Evolutionary conservation across 1,140 invertebrate genomes (phyloP).

Genomic region (Bicyclus anynana): DNA sequence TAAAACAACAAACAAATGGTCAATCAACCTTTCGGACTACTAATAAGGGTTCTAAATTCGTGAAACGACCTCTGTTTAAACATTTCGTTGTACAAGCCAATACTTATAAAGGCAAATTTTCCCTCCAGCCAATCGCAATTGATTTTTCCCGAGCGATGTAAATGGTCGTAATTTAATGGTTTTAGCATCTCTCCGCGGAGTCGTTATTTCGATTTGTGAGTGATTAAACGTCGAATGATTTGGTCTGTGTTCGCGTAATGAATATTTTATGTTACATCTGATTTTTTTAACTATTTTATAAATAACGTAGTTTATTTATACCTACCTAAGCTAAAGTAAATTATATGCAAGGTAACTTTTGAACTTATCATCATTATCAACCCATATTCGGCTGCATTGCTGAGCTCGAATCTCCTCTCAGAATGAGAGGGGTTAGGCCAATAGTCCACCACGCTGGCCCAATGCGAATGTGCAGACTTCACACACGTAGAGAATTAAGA

Average conservation of each 20-base stretch:
- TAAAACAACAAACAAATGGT: background rate
- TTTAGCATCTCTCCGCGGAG: background rate
- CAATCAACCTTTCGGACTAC: background rate
- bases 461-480: too few species aligned
- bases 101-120: constrained; percentile 1
- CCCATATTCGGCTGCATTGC: too few species aligned
- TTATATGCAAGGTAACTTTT: too few species aligned
- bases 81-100: background rate
- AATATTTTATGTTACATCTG: too few species aligned
- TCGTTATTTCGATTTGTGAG: constrained; percentile 1
- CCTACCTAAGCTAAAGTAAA: too few species aligned
- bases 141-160: background rate
- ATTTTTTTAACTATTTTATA: too few species aligned
- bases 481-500: too few species aligned
- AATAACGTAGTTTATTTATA: too few species aligned
- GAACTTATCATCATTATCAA: too few species aligned
- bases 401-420: too few species aligned
- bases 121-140: constrained; percentile 1
- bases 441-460: too few species aligned
- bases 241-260: background rate
- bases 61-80: background rate
- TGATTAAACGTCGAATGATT: constrained; percentile 6
- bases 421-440: too few species aligned
- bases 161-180: background rate
- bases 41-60: background rate